Percentiles rank a stretch among this genome's conserved stretches.
Evolutionary conservation across 2,888 invertebrate genomes (phyloP).

Genomic region (Crocallis elinguaria): DNA sequence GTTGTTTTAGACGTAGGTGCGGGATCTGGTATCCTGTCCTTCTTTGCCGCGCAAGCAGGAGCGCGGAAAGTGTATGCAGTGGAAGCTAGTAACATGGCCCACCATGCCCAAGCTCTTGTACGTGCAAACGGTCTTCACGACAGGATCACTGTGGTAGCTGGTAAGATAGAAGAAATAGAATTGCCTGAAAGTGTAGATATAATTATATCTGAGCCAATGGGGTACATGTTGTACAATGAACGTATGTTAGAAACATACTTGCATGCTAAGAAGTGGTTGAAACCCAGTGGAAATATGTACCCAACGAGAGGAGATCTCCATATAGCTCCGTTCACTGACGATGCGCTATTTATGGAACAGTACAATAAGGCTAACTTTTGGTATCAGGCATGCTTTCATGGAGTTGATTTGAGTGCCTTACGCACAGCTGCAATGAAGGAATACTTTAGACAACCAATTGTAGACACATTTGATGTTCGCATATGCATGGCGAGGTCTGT

Average conservation of each 20-base stretch:
- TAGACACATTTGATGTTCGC: constrained; percentile 98
- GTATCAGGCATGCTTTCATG: constrained; percentile 99
- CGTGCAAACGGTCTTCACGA: constrained; percentile 94
- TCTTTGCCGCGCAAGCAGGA: constrained; percentile 99
- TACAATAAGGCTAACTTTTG: constrained; percentile 99
- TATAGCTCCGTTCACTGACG: constrained; percentile 98
- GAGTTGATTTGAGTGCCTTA: constrained; percentile 97
- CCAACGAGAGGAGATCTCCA: constrained; percentile 98
- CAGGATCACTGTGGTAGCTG: constrained; percentile 96
- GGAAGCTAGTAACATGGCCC: constrained; percentile 99
- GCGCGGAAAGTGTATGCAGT: constrained; percentile 98
- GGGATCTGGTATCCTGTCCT: constrained; percentile 98
- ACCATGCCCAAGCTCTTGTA: constrained; percentile 96
- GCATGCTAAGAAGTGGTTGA: constrained; percentile 99
- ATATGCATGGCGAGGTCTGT: constrained; percentile 98
- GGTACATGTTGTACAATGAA: constrained; percentile 99
- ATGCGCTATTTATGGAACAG: constrained; percentile 98
- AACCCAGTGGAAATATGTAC: constrained; percentile 97
- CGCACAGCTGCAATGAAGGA: constrained; percentile 97
- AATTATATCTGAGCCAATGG: constrained; percentile 99
- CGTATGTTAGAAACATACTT: constrained; percentile 99
- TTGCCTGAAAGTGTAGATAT: constrained; percentile 98
- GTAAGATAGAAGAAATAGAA: constrained; percentile 99
- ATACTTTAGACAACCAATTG: constrained; percentile 98
- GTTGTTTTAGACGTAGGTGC: constrained; percentile 99